Conservation (phyloP, 2,113 vertebrate species). For the Alosa alosa region DNA sequence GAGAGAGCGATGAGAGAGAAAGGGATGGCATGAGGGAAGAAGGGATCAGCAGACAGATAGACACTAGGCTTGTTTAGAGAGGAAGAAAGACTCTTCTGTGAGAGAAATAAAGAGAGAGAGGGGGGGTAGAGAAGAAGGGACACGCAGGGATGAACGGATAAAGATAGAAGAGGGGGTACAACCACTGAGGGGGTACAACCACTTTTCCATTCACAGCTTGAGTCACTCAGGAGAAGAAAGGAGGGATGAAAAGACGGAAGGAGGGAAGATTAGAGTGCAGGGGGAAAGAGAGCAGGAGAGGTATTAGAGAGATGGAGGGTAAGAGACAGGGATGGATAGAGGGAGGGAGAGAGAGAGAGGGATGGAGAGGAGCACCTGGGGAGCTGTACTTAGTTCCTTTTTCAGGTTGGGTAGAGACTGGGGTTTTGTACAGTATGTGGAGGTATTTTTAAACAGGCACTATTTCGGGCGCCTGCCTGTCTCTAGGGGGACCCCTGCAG, state of each 20-base stretch:
- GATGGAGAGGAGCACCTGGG: conserved; percentile 17
- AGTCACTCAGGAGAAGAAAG: neutral
- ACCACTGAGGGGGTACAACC: neutral
- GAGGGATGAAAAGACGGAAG: neutral
- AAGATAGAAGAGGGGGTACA: neutral
- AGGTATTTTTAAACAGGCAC: conserved; percentile 46
- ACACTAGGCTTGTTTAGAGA: neutral
- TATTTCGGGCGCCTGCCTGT: conserved; percentile 34
- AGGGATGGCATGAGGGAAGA: neutral
- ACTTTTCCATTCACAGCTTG: neutral
- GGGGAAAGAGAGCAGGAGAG: neutral
- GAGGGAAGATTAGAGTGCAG: neutral
- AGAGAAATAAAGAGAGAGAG: conserved; percentile 5
- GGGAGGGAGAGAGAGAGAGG: conserved; percentile 9
- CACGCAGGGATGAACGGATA: neutral
- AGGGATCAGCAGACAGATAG: neutral
- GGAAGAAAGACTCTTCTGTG: neutral
- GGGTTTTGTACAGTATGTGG: conserved; percentile 33
- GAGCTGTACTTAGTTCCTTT: conserved; percentile 36
- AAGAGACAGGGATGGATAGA: neutral
- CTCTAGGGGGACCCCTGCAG: conserved; percentile 17
- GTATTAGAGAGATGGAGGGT: neutral
- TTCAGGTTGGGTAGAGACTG: neutral
- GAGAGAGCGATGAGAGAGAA: too few species aligned
- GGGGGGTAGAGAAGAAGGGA: neutral